Conservation (phyloP, 2,888 invertebrate genomes). For the Notocelia uddmanniana region DNA sequence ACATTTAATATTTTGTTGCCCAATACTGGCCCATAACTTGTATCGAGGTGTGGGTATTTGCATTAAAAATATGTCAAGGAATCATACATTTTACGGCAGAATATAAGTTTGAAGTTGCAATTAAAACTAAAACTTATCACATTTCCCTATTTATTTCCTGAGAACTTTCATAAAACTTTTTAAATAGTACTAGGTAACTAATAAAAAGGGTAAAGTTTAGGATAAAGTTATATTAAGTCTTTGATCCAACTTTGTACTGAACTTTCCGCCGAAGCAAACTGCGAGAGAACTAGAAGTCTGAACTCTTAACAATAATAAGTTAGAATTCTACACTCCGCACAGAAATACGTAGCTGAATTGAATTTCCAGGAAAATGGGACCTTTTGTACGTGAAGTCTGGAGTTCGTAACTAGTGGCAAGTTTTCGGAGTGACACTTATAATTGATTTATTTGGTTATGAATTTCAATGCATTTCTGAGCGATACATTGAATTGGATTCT, state of each 20-base stretch:
- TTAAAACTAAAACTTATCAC: background rate
- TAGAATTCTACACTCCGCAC: constrained; percentile 7
- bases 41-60: no score
- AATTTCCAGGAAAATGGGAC: background rate
- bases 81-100: no score
- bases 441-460: constrained; percentile 34
- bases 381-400: background rate
- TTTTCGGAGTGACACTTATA: constrained; percentile 27
- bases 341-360: background rate
- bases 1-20: no score
- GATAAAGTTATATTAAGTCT: constrained; percentile 12
- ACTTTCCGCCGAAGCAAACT: constrained; percentile 27
- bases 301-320: constrained; percentile 45
- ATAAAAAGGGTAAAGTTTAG: constrained; percentile 14
- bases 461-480: constrained; percentile 17
- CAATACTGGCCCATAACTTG: no score
- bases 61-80: no score
- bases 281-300: constrained; percentile 7
- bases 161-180: background rate
- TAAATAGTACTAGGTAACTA: background rate
- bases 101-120: background rate
- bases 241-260: constrained; percentile 15
- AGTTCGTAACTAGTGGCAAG: constrained; percentile 14
- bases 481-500: background rate
- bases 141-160: background rate